Conservation (phyloP, 1,140 invertebrate species). For the Drosophila paulistorum region DNA sequence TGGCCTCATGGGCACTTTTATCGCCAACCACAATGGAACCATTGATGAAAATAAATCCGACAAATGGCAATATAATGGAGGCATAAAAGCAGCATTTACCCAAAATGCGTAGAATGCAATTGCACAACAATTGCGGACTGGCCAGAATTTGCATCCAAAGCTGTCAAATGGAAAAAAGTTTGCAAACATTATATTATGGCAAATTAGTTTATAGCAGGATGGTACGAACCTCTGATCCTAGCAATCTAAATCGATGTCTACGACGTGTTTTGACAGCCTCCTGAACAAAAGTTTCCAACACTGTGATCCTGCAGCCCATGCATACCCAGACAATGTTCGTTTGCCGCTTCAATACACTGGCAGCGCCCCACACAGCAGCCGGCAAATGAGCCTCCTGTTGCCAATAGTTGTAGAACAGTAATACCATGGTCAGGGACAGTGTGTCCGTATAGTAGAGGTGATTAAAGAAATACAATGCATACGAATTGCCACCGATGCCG, state of each 20-base stretch:
- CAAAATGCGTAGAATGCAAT: constrained; percentile 63
- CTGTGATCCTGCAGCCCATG: constrained; percentile 86
- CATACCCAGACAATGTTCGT: constrained; percentile 97
- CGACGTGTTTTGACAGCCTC: constrained; percentile 56
- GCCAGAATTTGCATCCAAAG: constrained; percentile 50
- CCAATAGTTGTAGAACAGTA: constrained; percentile 88
- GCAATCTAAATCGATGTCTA: constrained; percentile 14
- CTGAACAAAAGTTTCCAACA: constrained; percentile 61
- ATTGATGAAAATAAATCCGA: constrained; percentile 90
- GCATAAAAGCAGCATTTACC: constrained; percentile 78
- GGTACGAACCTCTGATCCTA: constrained; percentile 43
- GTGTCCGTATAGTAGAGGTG: constrained; percentile 98
- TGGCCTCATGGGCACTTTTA: constrained; percentile 91
- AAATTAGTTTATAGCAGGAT: neutral
- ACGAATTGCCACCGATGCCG: constrained; percentile 63
- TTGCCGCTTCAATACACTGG: constrained; percentile 92
- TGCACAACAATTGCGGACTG: constrained; percentile 61
- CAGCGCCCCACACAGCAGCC: constrained; percentile 85
- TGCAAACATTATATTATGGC: neutral
- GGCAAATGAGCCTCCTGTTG: constrained; percentile 82
- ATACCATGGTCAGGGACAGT: constrained; percentile 89
- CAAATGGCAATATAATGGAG: constrained; percentile 87
- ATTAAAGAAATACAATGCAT: constrained; percentile 93
- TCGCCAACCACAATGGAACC: constrained; percentile 96
- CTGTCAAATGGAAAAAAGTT: constrained; percentile 33